Percentiles rank a stretch among this genome's conserved stretches.
phyloP scores from a whole-genome alignment of 2,113 vertebrate species.

The Chionomys nivalis region DNA sequence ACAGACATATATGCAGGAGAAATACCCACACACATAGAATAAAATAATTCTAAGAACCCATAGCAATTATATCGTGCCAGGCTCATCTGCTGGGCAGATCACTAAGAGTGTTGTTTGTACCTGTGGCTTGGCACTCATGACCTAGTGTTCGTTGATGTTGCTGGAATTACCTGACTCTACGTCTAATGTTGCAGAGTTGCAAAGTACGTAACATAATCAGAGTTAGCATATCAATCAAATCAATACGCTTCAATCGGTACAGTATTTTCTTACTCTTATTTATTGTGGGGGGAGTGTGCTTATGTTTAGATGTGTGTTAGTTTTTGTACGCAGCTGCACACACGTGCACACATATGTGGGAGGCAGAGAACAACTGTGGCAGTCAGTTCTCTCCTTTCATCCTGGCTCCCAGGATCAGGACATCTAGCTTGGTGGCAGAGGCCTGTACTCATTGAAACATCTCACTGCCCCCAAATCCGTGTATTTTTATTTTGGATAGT shows the following conservation, averaged over 20 bases:
- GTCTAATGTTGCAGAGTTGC: not conserved
- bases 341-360: not conserved
- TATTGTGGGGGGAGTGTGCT: not conserved
- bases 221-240: not conserved
- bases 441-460: not conserved
- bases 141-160: not conserved
- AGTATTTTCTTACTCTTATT: not conserved
- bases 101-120: not conserved
- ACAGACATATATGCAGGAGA: not conserved
- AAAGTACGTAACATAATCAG: not conserved
- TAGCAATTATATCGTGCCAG: not conserved
- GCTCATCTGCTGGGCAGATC: not conserved
- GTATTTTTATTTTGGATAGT: conserved; percentile 14
- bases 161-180: not conserved
- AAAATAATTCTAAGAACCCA: not conserved
- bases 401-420: not conserved
- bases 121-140: not conserved
- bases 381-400: not conserved
- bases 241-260: not conserved
- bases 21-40: not conserved
- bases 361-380: not conserved
- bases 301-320: not conserved
- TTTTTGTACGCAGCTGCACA: not conserved
- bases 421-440: not conserved
- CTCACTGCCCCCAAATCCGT: not conserved